phyloP scores from a whole-genome alignment of 2,888 invertebrate species.

The Heliconius ethilla region DNA sequence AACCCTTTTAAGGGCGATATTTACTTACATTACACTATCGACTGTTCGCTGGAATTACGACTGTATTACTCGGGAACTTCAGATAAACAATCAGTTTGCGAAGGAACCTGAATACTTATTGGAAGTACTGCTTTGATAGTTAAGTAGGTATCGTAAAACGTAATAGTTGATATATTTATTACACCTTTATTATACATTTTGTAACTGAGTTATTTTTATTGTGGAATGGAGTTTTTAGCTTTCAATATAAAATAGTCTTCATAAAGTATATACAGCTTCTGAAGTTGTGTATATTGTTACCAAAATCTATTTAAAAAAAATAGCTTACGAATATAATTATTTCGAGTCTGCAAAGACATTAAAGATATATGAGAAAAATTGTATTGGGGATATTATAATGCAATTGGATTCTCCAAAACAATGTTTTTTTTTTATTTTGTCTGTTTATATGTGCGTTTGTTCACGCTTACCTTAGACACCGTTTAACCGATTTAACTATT shows the following conservation, averaged over 20 bases:
- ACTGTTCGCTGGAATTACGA: slow-evolving; percentile 58
- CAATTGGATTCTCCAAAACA: too few relatives aligned
- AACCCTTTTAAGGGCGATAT: slow-evolving; percentile 70
- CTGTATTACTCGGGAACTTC: slow-evolving; percentile 54
- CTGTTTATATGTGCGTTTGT: too few relatives aligned
- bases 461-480: too few relatives aligned
- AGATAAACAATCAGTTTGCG: slow-evolving; percentile 58
- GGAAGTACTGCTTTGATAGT: background rate
- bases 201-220: slow-evolving; percentile 6
- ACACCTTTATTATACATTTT: background rate
- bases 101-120: slow-evolving; percentile 29
- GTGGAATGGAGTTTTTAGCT: background rate
- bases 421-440: too few relatives aligned
- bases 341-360: too few relatives aligned
- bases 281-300: too few relatives aligned
- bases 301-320: too few relatives aligned
- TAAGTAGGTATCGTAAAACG: slow-evolving; percentile 14
- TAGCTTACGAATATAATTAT: too few relatives aligned
- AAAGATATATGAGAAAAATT: too few relatives aligned
- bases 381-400: too few relatives aligned
- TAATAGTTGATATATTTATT: slow-evolving; percentile 20
- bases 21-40: slow-evolving; percentile 62
- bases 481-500: too few relatives aligned
- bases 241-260: background rate
- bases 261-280: background rate